Evolutionary conservation across 1,140 invertebrate species (phyloP).

Genomic region (Asobara japonica): DNA sequence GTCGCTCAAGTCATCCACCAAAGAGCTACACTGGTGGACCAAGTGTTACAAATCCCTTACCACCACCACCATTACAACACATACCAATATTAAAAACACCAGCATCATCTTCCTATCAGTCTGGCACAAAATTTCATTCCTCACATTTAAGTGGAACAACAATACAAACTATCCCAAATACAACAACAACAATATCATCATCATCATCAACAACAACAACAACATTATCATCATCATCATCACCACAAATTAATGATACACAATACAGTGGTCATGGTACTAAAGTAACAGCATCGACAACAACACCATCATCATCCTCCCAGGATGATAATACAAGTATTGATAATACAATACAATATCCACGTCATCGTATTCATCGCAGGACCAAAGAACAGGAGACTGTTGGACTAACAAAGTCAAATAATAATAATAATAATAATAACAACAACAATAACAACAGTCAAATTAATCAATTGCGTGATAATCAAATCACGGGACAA

Average conservation of each 20-base stretch:
- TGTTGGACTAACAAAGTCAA: constrained; percentile 38
- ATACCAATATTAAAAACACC: constrained; percentile 1
- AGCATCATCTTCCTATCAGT: constrained; percentile 45
- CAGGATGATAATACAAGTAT: constrained; percentile 18
- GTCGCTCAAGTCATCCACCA: constrained; percentile 54
- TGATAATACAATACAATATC: constrained; percentile 42
- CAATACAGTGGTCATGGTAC: constrained; percentile 3
- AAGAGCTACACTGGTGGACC: constrained; percentile 21
- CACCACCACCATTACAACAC: neutral
- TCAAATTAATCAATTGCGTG: neutral
- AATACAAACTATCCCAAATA: neutral
- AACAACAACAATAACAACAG: neutral
- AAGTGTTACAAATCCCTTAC: neutral
- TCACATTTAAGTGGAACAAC: constrained; percentile 42
- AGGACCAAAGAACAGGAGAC: constrained; percentile 65
- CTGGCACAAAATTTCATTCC: constrained; percentile 64
- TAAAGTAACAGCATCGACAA: constrained; percentile 32
- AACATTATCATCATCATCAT: constrained; percentile 32
- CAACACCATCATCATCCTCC: constrained; percentile 43
- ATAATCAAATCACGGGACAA: constrained; percentile 30
- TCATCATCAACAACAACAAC: neutral
- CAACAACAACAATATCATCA: constrained; percentile 28
- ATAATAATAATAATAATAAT: constrained; percentile 46
- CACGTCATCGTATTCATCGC: constrained; percentile 62
- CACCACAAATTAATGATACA: constrained; percentile 15